Conservation (phyloP, 2,888 invertebrate species). For the Caenorhabditis uteleia region DNA sequence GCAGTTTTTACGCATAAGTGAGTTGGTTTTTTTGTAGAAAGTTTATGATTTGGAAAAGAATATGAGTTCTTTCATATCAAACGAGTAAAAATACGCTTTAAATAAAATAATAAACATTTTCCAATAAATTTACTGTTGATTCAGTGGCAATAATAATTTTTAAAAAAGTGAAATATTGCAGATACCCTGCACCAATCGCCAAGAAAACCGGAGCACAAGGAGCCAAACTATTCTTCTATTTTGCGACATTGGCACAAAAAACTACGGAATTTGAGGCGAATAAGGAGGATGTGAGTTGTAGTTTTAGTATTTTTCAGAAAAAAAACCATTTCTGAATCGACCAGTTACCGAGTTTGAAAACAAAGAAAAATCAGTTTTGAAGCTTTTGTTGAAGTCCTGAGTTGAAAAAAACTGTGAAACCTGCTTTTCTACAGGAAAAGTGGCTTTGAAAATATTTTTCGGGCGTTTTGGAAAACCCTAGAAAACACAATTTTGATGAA, state of each 20-base stretch:
- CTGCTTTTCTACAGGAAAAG: no score
- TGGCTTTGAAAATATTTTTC: no score
- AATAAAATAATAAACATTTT: not conserved
- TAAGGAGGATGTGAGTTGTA: slow-evolving; percentile 38
- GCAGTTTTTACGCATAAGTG: slow-evolving; percentile 51
- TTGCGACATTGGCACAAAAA: slow-evolving; percentile 23
- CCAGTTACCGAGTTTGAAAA: no score
- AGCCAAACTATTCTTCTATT: slow-evolving; percentile 60
- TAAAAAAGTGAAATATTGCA: no score
- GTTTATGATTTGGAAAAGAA: not conserved
- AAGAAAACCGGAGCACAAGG: slow-evolving; percentile 31
- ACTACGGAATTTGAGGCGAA: slow-evolving; percentile 42
- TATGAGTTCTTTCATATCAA: slow-evolving; percentile 4
- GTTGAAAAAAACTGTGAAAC: no score
- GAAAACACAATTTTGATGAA: not conserved
- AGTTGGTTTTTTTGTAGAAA: slow-evolving; percentile 30
- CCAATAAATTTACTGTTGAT: not conserved
- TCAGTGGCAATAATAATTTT: not conserved
- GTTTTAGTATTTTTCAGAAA: not conserved
- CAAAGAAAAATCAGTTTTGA: no score
- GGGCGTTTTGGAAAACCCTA: no score
- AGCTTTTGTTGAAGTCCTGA: no score
- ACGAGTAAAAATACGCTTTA: not conserved
- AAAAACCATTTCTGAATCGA: no score
- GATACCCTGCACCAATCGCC: slow-evolving; percentile 40